phyloP scores from a whole-genome alignment of 2,888 invertebrate species.

The Oscheius onirici region DNA sequence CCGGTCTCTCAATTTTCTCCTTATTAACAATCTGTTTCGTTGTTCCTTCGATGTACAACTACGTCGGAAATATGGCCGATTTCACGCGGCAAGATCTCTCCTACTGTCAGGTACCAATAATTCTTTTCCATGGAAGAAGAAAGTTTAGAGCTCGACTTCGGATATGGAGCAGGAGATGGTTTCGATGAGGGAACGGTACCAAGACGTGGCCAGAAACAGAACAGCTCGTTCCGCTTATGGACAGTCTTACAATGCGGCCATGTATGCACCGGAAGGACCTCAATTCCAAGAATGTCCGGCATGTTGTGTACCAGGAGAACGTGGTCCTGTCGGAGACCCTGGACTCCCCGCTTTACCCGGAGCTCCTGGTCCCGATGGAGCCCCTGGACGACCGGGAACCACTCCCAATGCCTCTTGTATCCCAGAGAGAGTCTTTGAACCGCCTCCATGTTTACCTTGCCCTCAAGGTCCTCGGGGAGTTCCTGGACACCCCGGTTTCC shows the following conservation, averaged over 20 bases:
- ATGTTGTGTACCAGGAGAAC: slow-evolving; percentile 70
- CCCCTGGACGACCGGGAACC: slow-evolving; percentile 70
- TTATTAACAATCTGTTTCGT: slow-evolving; percentile 64
- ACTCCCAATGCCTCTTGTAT: slow-evolving; percentile 72
- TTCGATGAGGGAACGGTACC: slow-evolving; percentile 44
- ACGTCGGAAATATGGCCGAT: slow-evolving; percentile 66
- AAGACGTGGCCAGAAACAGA: slow-evolving; percentile 38
- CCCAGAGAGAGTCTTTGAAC: slow-evolving; percentile 71
- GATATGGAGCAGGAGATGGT: slow-evolving; percentile 67
- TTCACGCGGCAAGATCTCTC: slow-evolving; percentile 65
- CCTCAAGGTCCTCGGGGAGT: slow-evolving; percentile 65
- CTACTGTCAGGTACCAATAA: slow-evolving; percentile 67
- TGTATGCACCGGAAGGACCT: slow-evolving; percentile 64
- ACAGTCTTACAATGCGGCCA: slow-evolving; percentile 61
- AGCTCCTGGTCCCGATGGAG: slow-evolving; percentile 71
- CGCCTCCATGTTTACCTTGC: slow-evolving; percentile 71
- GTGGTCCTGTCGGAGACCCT: slow-evolving; percentile 63
- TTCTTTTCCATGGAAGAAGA: background rate
- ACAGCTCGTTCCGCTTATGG: slow-evolving; percentile 51
- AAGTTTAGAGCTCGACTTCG: slow-evolving; percentile 37
- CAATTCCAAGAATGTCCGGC: slow-evolving; percentile 72
- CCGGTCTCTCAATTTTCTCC: slow-evolving; percentile 59
- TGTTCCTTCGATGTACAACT: slow-evolving; percentile 70
- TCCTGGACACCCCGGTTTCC: slow-evolving; percentile 68
- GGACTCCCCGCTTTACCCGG: slow-evolving; percentile 66